Percentiles rank a stretch among this genome's conserved stretches.
Conservation (phyloP, 2,113 vertebrate genomes). For the Oncorhynchus clarkii region DNA sequence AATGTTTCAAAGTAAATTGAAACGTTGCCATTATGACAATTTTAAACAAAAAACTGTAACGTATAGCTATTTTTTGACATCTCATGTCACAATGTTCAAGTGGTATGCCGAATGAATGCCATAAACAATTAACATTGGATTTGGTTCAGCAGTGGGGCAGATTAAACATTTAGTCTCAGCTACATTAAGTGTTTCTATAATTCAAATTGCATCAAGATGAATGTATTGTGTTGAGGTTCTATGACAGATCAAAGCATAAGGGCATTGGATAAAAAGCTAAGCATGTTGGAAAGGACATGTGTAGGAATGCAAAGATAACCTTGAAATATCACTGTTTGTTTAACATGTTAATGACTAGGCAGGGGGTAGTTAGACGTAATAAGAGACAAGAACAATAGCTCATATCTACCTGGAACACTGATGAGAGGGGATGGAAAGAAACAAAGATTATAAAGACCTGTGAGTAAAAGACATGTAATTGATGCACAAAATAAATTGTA, state of each 20-base stretch:
- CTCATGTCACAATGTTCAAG: slow-evolving; percentile 1
- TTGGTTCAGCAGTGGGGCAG: slow-evolving; percentile 29
- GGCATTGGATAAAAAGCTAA: slow-evolving; percentile 9
- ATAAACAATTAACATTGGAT: slow-evolving; percentile 42
- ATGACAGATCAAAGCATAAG: slow-evolving; percentile 15
- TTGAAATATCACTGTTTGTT: background rate
- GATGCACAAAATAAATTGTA: background rate
- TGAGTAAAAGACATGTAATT: background rate
- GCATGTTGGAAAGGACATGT: background rate
- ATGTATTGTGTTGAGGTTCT: slow-evolving; percentile 23
- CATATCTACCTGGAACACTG: background rate
- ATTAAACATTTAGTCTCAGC: slow-evolving; percentile 46
- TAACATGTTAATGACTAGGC: background rate
- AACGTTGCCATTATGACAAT: no score
- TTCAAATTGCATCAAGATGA: slow-evolving; percentile 24
- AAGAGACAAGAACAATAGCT: background rate
- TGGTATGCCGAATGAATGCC: slow-evolving; percentile 11
- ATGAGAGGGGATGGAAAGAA: background rate
- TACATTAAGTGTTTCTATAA: slow-evolving; percentile 39
- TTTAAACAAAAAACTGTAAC: no score
- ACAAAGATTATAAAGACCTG: background rate
- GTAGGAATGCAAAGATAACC: background rate
- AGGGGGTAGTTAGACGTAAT: background rate
- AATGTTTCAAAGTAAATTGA: background rate
- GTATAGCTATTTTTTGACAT: slow-evolving; percentile 11